phyloP scores from a whole-genome alignment of 2,797 vertebrate genomes.

The Clarias fuscus region DNA sequence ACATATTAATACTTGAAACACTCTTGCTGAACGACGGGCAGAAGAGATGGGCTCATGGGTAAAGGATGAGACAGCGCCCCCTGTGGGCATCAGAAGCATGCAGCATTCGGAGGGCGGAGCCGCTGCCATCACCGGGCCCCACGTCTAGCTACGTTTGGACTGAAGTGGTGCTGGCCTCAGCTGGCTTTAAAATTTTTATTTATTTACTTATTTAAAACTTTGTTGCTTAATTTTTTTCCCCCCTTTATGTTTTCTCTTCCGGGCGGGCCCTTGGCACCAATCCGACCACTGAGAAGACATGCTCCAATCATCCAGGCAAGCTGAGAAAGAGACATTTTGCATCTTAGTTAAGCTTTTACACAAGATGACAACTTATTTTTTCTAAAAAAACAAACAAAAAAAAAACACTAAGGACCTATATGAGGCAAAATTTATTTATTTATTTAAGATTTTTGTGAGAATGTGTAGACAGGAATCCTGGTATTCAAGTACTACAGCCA shows the following conservation, averaged over 20 bases:
- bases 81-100: slow-evolving; percentile 90
- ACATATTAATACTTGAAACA: slow-evolving; percentile 81
- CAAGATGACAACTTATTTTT: neutral
- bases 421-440: neutral
- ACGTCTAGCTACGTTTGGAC: slow-evolving; percentile 69
- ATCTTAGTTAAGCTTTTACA: neutral
- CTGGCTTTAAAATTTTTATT: slow-evolving; percentile 61
- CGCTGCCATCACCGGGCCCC: slow-evolving; percentile 69
- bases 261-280: slow-evolving; percentile 76
- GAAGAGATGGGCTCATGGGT: slow-evolving; percentile 81
- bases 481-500: neutral
- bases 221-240: slow-evolving; percentile 62
- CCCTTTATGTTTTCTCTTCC: slow-evolving; percentile 78
- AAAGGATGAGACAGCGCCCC: slow-evolving; percentile 81
- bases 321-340: slow-evolving; percentile 54
- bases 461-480: neutral
- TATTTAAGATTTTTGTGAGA: neutral
- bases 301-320: slow-evolving; percentile 76
- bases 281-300: slow-evolving; percentile 74
- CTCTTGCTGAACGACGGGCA: slow-evolving; percentile 79
- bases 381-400: neutral
- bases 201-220: slow-evolving; percentile 69
- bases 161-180: slow-evolving; percentile 68
- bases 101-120: slow-evolving; percentile 91
- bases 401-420: too few species aligned